Evolutionary conservation across 2,888 invertebrate genomes (phyloP), one percentile per base, ranked within the genome.

Genomic region (Dryadula phaetusa): DNA sequence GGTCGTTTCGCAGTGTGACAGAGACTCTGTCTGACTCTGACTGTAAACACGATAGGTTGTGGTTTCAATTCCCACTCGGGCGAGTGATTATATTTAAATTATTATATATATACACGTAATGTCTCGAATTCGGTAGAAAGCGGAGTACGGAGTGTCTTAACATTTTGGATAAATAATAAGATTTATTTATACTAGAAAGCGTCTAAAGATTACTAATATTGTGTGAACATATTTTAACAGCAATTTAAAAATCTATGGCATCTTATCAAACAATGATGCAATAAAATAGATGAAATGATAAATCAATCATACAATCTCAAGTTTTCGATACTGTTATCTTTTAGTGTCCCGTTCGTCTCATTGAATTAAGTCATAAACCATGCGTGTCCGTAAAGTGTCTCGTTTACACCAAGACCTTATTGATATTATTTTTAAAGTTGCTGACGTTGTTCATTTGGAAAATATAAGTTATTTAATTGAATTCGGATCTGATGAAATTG

Each of bases 381-480:
- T 88, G 86, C 84, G 83, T n/a, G 71, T 69, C 54, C 80, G 85
- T 70, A 88, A 85, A 77, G 75, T 86, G 71, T 88, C 88, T 44
- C 78, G 77, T 56, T 80, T 81, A 52, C 79, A 82, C 34, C 76
- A 77, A 69, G 85, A 86, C 66, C 75, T 89, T 46, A 71, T 82
- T 28, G 79, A 78, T 25, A 79, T 88, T 66, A 83, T 89, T 67
- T 70, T 79, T 67, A 80, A 82, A 80, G 76, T 83, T 52, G 82
- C 86, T 2, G 74, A 83, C 64, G 70, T 77, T 53, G 76, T 47
- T 64, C 62, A 64, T 54, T 61, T 70, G 37, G 67, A 78, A 44
- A 72, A 80, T 62, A 74, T 87, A 40, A 70, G 76, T 37, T 37
- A 67, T 47, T 52, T 56, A 0, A 52, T 70, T 44, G 56, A 56